These are phyloP conservation scores for Argyrosomus regius DNA, from an alignment of 2,797 vertebrate genomes.

Conservation along the genomic window DNA sequence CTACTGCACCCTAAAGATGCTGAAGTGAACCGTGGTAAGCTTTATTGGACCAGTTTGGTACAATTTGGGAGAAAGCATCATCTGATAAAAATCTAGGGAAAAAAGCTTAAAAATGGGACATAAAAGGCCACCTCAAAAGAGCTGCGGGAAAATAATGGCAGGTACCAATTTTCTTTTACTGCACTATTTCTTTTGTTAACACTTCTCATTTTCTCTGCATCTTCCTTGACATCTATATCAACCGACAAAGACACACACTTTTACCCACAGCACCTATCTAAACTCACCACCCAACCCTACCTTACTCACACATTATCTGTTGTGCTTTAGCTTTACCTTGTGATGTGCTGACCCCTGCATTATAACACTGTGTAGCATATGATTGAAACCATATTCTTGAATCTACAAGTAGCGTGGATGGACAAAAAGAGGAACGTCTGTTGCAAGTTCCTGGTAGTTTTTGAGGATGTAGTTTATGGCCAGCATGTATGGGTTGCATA, in stretches of 20 bases:
- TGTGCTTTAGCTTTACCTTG: too few relatives aligned
- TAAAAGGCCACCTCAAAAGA: neutral
- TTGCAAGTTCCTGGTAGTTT: neutral
- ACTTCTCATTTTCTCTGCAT: neutral
- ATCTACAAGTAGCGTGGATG: too few relatives aligned
- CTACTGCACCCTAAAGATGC: slow-evolving; percentile 12
- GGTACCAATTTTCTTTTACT: neutral
- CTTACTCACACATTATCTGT: too few relatives aligned
- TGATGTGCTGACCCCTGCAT: neutral
- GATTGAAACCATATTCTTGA: neutral
- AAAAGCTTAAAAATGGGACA: neutral
- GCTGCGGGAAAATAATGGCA: neutral
- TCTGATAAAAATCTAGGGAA: neutral
- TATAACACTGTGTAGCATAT: neutral
- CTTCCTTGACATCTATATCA: neutral
- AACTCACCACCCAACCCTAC: neutral
- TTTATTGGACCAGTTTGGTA: slow-evolving; percentile 23
- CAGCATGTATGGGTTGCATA: neutral
- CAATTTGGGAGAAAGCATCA: neutral
- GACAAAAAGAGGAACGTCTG: neutral
- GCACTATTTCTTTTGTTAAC: neutral
- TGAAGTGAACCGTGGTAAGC: neutral
- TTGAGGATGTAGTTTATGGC: too few relatives aligned
- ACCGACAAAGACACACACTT: neutral
- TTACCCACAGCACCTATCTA: neutral